phyloP scores from a whole-genome alignment of 2,797 vertebrate species.

The Denticeps clupeoides region DNA sequence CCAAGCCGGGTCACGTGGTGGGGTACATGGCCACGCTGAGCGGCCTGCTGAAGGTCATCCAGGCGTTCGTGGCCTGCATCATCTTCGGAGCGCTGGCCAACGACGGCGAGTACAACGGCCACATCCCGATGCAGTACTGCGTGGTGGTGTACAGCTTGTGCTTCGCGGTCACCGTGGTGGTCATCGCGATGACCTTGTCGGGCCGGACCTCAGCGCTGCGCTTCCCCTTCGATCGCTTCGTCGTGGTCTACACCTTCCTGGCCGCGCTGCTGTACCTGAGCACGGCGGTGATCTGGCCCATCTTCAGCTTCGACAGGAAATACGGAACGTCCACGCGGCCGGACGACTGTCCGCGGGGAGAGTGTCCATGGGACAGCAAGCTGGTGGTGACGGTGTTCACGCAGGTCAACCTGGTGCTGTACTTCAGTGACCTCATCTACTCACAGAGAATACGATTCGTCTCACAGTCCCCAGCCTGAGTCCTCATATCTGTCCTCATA shows the following conservation, averaged over 20 bases:
- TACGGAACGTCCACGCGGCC: slow-evolving; percentile 71
- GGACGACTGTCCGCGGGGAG: slow-evolving; percentile 60
- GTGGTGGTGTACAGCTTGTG: slow-evolving; percentile 72
- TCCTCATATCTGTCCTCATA: not conserved
- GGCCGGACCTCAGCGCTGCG: slow-evolving; percentile 48
- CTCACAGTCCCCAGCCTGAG: slow-evolving; percentile 42
- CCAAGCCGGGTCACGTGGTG: slow-evolving; percentile 57
- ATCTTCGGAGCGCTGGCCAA: slow-evolving; percentile 62
- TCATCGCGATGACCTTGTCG: slow-evolving; percentile 60
- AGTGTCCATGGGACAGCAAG: slow-evolving; percentile 91
- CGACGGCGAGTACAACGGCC: fast-evolving
- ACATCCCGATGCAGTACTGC: slow-evolving; percentile 58
- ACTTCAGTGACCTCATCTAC: slow-evolving; percentile 78
- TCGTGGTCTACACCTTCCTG: slow-evolving; percentile 59
- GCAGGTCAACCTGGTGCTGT: slow-evolving; percentile 78
- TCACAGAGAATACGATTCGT: slow-evolving; percentile 89
- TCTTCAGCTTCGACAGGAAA: slow-evolving; percentile 77
- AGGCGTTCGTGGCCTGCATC: slow-evolving; percentile 69
- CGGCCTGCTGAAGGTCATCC: slow-evolving; percentile 76
- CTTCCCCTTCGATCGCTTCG: slow-evolving; percentile 52
- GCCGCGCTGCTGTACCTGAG: slow-evolving; percentile 64
- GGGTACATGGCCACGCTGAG: slow-evolving; percentile 71
- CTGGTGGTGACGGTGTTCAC: slow-evolving; percentile 87
- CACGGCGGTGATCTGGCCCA: slow-evolving; percentile 65
- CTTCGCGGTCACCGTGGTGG: slow-evolving; percentile 65